Evolutionary conservation across 2,797 vertebrate species (phyloP), one percentile per base, ranked within the genome.

Genomic region (Sebastes kiyomatsui): DNA sequence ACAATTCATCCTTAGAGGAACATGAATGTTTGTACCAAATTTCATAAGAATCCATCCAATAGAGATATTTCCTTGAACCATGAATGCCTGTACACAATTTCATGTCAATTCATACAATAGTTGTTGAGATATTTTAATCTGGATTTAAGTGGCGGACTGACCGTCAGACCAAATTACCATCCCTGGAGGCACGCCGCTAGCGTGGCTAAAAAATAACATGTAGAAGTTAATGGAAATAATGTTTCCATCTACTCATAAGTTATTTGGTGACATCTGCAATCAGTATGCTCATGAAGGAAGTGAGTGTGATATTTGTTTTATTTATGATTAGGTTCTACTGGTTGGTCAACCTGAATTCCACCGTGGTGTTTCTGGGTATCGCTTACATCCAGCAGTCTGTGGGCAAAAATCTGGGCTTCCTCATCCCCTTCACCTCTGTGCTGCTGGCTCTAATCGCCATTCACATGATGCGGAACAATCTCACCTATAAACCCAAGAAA

Each of bases 371-470:
- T 93, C 93, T 98, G 93, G 97, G 95, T 75, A 98, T 99, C 74
- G 96, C 98, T 70, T 98, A 97, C 68, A 96, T 99, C 89, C 98
- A 99, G 90, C 95, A 97, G 81, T 97, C 97, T 1, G 95, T 96
- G 83, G 95, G 95, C 38, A 96, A 96, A 91, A 97, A 97, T 82
- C 90, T 99, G 46, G 96, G 95, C 81, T 97, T 98, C 77, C 96
- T 99, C 9, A 97, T 97, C 86, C 98, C 98, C 1, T 97, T 97
- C 89, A 96, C 97, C 62, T 99, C 99, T 0, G 86, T 95, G 59
- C 86, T 99, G 58, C 96, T 97, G 93, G 95, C 96, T 62, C 90
- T 98, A 55, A 93, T 97, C 58, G 96, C 96, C 75, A 95, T 99
- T 83, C 96, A 97, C 84, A 98, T 99, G 97, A 94, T 95, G 59